Base-by-base conservation (phyloP, 2,888 invertebrate species). In the Zhengitettix transpicula region DNA sequence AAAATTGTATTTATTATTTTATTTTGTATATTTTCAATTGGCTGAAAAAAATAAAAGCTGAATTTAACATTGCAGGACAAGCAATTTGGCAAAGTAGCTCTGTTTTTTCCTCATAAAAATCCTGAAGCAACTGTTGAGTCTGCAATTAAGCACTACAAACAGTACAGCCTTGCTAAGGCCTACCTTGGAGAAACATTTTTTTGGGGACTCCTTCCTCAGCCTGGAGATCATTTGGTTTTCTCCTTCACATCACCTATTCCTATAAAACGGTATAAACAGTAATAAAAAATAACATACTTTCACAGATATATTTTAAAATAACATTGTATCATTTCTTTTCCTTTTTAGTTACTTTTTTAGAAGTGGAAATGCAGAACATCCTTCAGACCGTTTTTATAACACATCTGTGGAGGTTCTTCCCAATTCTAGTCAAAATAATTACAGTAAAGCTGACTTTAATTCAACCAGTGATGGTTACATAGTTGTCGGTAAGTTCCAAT, bases 321-420 rank as follows among this genome's bases (percentile, higher is more conserved):
- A 53, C 17, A 16, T 9, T 53, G 28, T 28, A 28, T 28, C 28
- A 28, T 28, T 47, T 47, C n/a, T 61, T 58, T 56, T 42, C 15
- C 42, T 58, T 56, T 58, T n/a, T 70, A 89, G 89, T 67, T 92
- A 82, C 74, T 77, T 83, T 62, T 87, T 93, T 71, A 82, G 89
- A 62, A 94, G 92, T 72, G 94, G 94, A 40, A 95, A 94, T 72
- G 81, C 84, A 0, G 90, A 93, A 67, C 94, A 95, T 74, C 85
- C 87, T 0, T 86, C 86, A 1, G 95, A 96, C 74, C 85, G 84
- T 67, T 87, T 96, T 70, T 85, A 85, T 69, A 87, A 93, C 67
- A 89, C 94, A 0, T 85, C 87, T 0, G 81, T 96, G 9, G 93
- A 95, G 74, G 80, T 91, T 9, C 72, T 86, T 58, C 83, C 87